These are phyloP conservation scores for Ochropleura plecta DNA, from an alignment of 2,888 invertebrate species.

Conservation along the genomic window DNA sequence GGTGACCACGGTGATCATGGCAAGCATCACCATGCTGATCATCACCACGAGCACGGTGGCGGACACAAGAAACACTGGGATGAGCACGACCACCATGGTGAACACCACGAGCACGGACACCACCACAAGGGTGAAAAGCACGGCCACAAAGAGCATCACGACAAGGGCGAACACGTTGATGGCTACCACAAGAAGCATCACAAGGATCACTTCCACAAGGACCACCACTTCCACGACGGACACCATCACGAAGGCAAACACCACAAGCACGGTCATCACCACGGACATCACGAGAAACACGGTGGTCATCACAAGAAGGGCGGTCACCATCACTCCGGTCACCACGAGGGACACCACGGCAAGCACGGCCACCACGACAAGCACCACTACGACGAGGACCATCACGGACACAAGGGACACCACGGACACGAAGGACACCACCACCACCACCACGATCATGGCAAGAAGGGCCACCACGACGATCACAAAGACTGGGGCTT, in stretches of 20 bases:
- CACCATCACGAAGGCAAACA: slow-evolving; percentile 96
- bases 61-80: slow-evolving; percentile 94
- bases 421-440: slow-evolving; percentile 94
- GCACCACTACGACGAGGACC: slow-evolving; percentile 94
- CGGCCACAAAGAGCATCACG: slow-evolving; percentile 95
- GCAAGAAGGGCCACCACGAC: slow-evolving; percentile 94
- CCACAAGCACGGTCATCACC: slow-evolving; percentile 94
- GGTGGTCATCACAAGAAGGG: slow-evolving; percentile 95
- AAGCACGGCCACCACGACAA: slow-evolving; percentile 95
- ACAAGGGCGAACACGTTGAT: slow-evolving; percentile 82
- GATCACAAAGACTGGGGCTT: slow-evolving; percentile 94
- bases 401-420: slow-evolving; percentile 95
- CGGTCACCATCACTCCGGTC: slow-evolving; percentile 94
- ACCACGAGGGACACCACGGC: slow-evolving; percentile 94
- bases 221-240: slow-evolving; percentile 97
- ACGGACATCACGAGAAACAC: slow-evolving; percentile 93
- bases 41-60: slow-evolving; percentile 94
- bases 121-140: slow-evolving; percentile 95
- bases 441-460: slow-evolving; percentile 93
- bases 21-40: slow-evolving; percentile 73
- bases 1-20: slow-evolving; percentile 94
- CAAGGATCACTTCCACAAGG: slow-evolving; percentile 96
- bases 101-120: slow-evolving; percentile 94
- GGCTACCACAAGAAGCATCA: slow-evolving; percentile 96
- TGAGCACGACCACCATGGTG: slow-evolving; percentile 92